Percentiles rank a stretch among this genome's conserved stretches.
Evolutionary conservation across 2,888 invertebrate species (phyloP).

Genomic region (Apodemia mormo): DNA sequence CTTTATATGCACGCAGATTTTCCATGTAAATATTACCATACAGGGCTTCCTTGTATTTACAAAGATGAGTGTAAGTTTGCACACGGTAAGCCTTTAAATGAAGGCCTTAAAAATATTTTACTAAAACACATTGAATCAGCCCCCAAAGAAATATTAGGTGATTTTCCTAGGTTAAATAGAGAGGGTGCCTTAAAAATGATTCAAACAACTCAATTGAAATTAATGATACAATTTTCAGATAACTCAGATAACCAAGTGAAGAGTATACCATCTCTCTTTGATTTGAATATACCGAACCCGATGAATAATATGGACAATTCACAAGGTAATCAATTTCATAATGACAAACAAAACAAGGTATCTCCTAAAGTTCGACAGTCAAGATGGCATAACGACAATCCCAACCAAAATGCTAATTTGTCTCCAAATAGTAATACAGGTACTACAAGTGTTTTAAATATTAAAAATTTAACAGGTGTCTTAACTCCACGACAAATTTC

Average conservation of each 20-base stretch:
- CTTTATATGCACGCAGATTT: conserved; percentile 98
- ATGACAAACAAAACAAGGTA: conserved; percentile 64
- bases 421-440: conserved; percentile 55
- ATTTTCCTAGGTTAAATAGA: conserved; percentile 90
- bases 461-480: conserved; percentile 81
- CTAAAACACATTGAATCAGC: conserved; percentile 93
- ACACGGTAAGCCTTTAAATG: conserved; percentile 92
- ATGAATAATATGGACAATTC: conserved; percentile 52
- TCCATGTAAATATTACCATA: conserved; percentile 98
- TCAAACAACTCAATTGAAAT: conserved; percentile 67
- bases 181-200: conserved; percentile 86
- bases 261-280: conserved; percentile 72
- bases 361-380: conserved; percentile 76
- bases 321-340: conserved; percentile 57
- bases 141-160: conserved; percentile 94
- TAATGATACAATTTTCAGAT: conserved; percentile 69
- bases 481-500: conserved; percentile 80
- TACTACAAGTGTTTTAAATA: conserved; percentile 71
- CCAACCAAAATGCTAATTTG: conserved; percentile 53
- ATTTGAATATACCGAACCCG: conserved; percentile 70
- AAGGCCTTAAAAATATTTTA: conserved; percentile 85
- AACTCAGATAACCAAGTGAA: conserved; percentile 57
- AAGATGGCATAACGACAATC: conserved; percentile 73
- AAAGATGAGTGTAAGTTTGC: conserved; percentile 96
- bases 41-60: conserved; percentile 91